These are phyloP conservation scores for Tuta absoluta DNA, from an alignment of 2,888 invertebrate species.

Conservation along the genomic window DNA sequence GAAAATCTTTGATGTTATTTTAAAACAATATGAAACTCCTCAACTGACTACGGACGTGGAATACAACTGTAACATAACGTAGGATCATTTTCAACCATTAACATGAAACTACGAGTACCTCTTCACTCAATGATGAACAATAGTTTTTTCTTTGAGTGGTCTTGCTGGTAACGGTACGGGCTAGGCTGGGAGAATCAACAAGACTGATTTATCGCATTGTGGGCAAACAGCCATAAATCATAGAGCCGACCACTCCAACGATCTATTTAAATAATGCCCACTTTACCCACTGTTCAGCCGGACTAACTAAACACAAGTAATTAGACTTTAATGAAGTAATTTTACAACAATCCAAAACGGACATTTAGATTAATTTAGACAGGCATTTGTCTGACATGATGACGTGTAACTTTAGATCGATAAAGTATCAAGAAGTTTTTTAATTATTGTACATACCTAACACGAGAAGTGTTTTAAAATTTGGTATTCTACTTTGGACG, in stretches of 20 bases:
- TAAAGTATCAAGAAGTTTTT: too few species aligned
- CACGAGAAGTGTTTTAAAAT: too few species aligned
- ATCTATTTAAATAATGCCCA: slow-evolving; percentile 33
- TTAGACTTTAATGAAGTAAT: slow-evolving; percentile 6
- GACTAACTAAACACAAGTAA: background rate
- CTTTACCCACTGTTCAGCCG: background rate
- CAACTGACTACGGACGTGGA: too few species aligned
- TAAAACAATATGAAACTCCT: too few species aligned
- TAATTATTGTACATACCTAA: too few species aligned
- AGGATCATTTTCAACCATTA: too few species aligned
- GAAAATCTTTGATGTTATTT: too few species aligned
- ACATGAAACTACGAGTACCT: too few species aligned
- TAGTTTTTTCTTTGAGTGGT: background rate
- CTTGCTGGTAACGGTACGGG: background rate
- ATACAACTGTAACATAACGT: too few species aligned
- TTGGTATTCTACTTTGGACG: too few species aligned
- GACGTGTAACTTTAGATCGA: too few species aligned
- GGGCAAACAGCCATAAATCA: slow-evolving; percentile 72
- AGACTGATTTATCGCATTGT: slow-evolving; percentile 62
- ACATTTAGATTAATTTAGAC: background rate
- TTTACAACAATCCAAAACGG: background rate
- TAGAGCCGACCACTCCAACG: slow-evolving; percentile 34
- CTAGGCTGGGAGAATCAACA: slow-evolving; percentile 57
- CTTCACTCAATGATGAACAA: background rate
- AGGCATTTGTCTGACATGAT: background rate